A percentile compares a stretch with the other conserved stretches of the same genome.
Conservation (phyloP, 2,888 invertebrate genomes). For the Cabera pusaria region DNA sequence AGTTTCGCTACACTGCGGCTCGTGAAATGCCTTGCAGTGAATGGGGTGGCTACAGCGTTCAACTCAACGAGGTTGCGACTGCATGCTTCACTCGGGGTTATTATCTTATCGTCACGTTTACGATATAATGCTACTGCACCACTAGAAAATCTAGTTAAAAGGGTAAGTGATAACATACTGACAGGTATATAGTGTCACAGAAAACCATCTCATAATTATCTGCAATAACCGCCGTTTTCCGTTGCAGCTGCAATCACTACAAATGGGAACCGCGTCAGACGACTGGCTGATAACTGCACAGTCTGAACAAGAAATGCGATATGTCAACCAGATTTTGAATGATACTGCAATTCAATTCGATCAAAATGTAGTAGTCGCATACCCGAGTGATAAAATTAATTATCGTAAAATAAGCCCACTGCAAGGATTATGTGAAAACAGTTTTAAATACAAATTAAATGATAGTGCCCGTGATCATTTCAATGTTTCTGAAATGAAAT, state of each 20-base stretch:
- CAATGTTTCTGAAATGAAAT: conserved; percentile 10
- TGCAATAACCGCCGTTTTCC: too few relatives aligned
- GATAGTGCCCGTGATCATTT: conserved; percentile 2
- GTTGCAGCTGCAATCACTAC: conserved; percentile 55
- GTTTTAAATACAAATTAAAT: conserved; percentile 51
- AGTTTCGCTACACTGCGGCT: conserved; percentile 56
- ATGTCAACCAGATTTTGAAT: conserved; percentile 58
- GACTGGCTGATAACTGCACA: conserved; percentile 64
- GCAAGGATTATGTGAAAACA: conserved; percentile 49
- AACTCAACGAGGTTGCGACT: conserved; percentile 39
- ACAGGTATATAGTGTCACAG: neutral
- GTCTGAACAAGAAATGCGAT: conserved; percentile 50
- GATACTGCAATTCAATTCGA: conserved; percentile 63
- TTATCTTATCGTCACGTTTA: conserved; percentile 49
- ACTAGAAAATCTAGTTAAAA: conserved; percentile 42
- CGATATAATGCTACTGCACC: conserved; percentile 41
- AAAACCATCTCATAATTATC: too few relatives aligned
- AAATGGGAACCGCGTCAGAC: conserved; percentile 59
- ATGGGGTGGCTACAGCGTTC: conserved; percentile 58
- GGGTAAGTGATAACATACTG: conserved; percentile 38
- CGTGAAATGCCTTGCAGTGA: conserved; percentile 67
- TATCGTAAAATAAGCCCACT: conserved; percentile 7
- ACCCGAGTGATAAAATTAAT: conserved; percentile 39
- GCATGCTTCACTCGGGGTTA: conserved; percentile 48
- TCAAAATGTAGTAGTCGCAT: conserved; percentile 61